Evolutionary conservation across 2,888 invertebrate genomes (phyloP).

Genomic region (Onthophagus sagittarius): DNA sequence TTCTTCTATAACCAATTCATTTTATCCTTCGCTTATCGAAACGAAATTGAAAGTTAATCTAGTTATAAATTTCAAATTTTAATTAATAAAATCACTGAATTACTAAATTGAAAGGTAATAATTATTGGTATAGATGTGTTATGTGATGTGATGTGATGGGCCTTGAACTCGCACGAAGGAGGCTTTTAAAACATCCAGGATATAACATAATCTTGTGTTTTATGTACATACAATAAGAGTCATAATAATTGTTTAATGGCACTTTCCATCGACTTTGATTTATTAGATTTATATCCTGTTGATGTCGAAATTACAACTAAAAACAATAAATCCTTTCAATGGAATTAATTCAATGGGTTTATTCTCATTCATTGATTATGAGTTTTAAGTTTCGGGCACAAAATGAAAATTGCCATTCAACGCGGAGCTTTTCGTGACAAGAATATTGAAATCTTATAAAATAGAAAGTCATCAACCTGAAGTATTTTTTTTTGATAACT

Average conservation of each 20-base stretch:
- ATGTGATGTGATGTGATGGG: neutral
- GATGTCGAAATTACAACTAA: too few species aligned
- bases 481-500: neutral
- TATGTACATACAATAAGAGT: neutral
- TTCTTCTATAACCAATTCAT: neutral
- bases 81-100: too few species aligned
- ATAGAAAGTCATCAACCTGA: neutral
- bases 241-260: neutral
- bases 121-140: neutral
- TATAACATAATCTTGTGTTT: neutral
- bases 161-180: neutral
- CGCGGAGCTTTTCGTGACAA: neutral
- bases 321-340: too few species aligned
- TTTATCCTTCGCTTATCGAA: neutral
- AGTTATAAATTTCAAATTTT: too few species aligned
- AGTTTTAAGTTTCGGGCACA: neutral
- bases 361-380: too few species aligned
- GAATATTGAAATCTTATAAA: neutral
- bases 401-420: neutral
- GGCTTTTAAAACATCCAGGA: neutral
- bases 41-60: too few species aligned
- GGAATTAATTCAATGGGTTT: too few species aligned
- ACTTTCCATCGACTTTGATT: neutral
- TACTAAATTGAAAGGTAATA: too few species aligned
- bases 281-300: too few species aligned